phyloP scores from a whole-genome alignment of 2,888 invertebrate genomes.

The Meloe dianella region DNA sequence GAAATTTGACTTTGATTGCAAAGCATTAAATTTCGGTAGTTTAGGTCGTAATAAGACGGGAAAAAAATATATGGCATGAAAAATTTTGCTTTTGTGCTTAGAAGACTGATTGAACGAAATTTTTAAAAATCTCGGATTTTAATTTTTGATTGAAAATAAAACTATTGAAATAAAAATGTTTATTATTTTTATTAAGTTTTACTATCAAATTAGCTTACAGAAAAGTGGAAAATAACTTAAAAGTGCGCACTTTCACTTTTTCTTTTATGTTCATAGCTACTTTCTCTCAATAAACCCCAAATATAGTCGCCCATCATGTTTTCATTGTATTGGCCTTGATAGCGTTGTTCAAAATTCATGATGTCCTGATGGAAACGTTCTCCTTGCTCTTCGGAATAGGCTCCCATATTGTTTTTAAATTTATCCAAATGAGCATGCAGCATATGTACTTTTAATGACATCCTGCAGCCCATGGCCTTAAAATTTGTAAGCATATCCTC shows the following conservation, averaged over 20 bases:
- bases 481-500: constrained; percentile 15
- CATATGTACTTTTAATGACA: constrained; percentile 52
- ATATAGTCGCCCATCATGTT: not conserved
- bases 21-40: no score
- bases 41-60: no score
- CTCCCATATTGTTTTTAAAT: constrained; percentile 39
- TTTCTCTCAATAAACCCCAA: not conserved
- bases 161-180: no score
- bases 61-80: no score
- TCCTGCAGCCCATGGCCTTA: constrained; percentile 40
- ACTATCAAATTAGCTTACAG: no score
- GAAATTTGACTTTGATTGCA: no score
- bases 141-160: not conserved
- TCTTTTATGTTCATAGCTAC: not conserved
- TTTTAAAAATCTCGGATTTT: not conserved
- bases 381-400: constrained; percentile 49
- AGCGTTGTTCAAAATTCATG: not conserved
- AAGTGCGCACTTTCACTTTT: not conserved
- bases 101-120: no score
- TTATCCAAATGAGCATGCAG: constrained; percentile 49
- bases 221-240: not conserved
- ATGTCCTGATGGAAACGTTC: constrained; percentile 37
- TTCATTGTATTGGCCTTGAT: not conserved
- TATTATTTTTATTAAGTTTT: no score
- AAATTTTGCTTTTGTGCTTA: no score